phyloP scores from a whole-genome alignment of 2,797 vertebrate species.

The Euthynnus affinis region DNA sequence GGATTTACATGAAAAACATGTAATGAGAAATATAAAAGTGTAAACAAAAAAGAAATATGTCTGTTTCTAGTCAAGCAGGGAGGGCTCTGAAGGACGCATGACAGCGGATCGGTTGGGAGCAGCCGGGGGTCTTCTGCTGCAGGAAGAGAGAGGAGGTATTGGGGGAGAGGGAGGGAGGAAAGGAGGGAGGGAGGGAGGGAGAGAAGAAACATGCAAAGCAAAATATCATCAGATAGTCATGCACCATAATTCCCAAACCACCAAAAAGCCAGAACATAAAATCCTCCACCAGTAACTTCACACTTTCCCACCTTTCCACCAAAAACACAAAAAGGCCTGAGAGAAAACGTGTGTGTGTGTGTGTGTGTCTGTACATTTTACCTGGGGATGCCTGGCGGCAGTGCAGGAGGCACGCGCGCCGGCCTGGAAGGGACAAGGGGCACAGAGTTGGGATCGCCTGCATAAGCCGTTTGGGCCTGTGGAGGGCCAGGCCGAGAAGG shows the following conservation, averaged over 20 bases:
- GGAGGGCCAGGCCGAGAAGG: slow-evolving; percentile 88
- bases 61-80: slow-evolving; percentile 91
- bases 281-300: slow-evolving; percentile 33
- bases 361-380: slow-evolving; percentile 61
- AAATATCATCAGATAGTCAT: slow-evolving; percentile 69
- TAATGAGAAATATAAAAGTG: slow-evolving; percentile 65
- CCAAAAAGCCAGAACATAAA: slow-evolving; percentile 45
- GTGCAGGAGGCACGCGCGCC: slow-evolving; percentile 89
- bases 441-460: slow-evolving; percentile 83
- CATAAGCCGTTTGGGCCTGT: slow-evolving; percentile 74
- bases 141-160: slow-evolving; percentile 71
- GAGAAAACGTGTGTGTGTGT: slow-evolving; percentile 4
- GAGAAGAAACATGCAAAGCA: slow-evolving; percentile 64
- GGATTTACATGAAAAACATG: slow-evolving; percentile 38
- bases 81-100: slow-evolving; percentile 93
- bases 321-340: slow-evolving; percentile 5
- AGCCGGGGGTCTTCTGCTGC: slow-evolving; percentile 93
- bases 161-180: slow-evolving; percentile 20
- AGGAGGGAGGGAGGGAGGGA: background rate
- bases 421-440: slow-evolving; percentile 91
- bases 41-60: slow-evolving; percentile 59
- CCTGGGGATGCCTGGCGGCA: slow-evolving; percentile 90
- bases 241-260: slow-evolving; percentile 65
- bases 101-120: slow-evolving; percentile 93
- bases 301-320: background rate